These are phyloP conservation scores for Polydrusus tereticollis DNA, from an alignment of 2,888 invertebrate species.

Conservation along the genomic window DNA sequence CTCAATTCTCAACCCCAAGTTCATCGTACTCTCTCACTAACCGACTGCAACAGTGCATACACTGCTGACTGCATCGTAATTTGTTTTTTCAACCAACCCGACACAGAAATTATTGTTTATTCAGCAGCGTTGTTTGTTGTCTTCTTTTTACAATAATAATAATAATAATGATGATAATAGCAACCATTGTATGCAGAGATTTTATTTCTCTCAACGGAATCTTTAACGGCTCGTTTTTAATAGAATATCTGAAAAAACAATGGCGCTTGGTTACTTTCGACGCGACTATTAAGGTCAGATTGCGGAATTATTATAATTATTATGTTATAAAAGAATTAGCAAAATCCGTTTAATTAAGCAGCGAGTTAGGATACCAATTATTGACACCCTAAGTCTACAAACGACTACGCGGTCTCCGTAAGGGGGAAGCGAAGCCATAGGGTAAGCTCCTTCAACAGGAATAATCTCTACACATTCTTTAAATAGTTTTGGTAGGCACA, in stretches of 20 bases:
- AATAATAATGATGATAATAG: too few relatives aligned
- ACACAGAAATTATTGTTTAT: conserved; percentile 38
- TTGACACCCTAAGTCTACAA: too few relatives aligned
- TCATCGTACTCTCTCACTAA: conserved; percentile 28
- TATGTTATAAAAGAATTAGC: too few relatives aligned
- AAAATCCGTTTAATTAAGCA: too few relatives aligned
- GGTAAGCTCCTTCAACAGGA: too few relatives aligned
- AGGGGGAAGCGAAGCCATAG: too few relatives aligned
- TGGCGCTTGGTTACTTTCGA: conserved; percentile 13
- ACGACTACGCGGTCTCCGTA: too few relatives aligned
- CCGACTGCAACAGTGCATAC: conserved; percentile 7
- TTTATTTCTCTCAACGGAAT: not conserved
- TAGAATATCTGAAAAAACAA: conserved; percentile 36
- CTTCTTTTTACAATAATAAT: conserved; percentile 26
- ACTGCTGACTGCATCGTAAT: conserved; percentile 1
- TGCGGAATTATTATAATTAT: not conserved
- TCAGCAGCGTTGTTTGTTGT: conserved; percentile 26
- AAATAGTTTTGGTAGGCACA: too few relatives aligned
- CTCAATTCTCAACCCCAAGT: conserved; percentile 34
- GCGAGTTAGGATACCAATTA: too few relatives aligned
- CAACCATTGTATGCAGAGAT: conserved; percentile 11
- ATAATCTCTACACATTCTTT: too few relatives aligned
- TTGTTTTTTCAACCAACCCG: conserved; percentile 17
- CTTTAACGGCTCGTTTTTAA: conserved; percentile 27
- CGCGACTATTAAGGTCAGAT: conserved; percentile 24